These are phyloP conservation scores for Hemibagrus guttatus DNA, from an alignment of 2,797 vertebrate species.

Conservation along the genomic window DNA sequence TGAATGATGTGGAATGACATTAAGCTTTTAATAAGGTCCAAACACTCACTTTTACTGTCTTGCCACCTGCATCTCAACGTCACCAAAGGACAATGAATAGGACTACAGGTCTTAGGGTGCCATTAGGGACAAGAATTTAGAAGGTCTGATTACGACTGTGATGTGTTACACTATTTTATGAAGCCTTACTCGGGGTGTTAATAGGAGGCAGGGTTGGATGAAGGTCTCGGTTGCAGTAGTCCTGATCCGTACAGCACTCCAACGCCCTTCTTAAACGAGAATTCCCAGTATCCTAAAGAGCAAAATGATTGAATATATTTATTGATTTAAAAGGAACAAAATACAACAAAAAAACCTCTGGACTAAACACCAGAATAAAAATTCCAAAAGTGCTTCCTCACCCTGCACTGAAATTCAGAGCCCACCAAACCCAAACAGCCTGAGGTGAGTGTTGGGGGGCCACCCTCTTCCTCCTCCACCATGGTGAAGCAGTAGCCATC, in stretches of 20 bases:
- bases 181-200: constrained; percentile 79
- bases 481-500: constrained; percentile 97
- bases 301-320: neutral
- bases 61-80: neutral
- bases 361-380: neutral
- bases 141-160: neutral
- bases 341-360: neutral
- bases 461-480: constrained; percentile 90
- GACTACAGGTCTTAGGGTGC: neutral
- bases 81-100: neutral
- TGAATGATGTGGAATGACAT: neutral
- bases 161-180: constrained; percentile 1
- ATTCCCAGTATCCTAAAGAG: constrained; percentile 84
- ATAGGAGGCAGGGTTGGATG: constrained; percentile 88
- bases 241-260: constrained; percentile 88
- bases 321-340: neutral
- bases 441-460: constrained; percentile 80
- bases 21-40: neutral
- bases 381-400: constrained; percentile 61
- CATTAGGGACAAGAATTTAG: neutral
- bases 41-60: neutral
- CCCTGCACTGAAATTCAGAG: constrained; percentile 95
- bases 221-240: constrained; percentile 91
- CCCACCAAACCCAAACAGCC: constrained; percentile 89
- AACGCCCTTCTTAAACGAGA: constrained; percentile 83